phyloP scores from a whole-genome alignment of 2,797 vertebrate species.

The Hozukius guyotensis region DNA sequence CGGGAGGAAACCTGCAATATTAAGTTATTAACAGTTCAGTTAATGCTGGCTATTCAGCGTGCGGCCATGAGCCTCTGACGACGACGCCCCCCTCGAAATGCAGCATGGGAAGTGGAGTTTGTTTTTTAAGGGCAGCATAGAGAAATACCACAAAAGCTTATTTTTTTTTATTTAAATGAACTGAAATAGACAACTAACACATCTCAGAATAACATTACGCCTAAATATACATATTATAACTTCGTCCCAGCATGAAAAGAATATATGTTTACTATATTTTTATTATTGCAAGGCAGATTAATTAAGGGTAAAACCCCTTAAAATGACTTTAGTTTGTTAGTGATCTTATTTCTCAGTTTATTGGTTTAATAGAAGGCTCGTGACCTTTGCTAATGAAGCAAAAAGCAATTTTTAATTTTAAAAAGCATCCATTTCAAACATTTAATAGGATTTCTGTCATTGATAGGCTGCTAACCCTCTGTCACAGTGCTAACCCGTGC shows the following conservation, averaged over 20 bases:
- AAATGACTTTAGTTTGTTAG: neutral
- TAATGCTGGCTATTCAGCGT: slow-evolving; percentile 40
- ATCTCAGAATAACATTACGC: neutral
- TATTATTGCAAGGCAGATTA: neutral
- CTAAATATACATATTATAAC: neutral
- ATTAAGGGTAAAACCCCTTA: neutral
- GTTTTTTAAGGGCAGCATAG: neutral
- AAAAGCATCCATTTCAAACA: too few relatives aligned
- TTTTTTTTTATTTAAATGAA: neutral
- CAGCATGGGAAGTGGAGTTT: slow-evolving; percentile 57
- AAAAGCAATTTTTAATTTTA: neutral
- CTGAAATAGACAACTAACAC: neutral
- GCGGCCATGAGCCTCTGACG: neutral
- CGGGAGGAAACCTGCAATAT: neutral
- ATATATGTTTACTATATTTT: neutral
- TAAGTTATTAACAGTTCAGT: slow-evolving; percentile 37
- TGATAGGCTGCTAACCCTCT: neutral
- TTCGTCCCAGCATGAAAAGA: neutral
- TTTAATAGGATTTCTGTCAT: neutral
- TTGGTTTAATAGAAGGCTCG: neutral
- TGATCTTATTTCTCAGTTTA: neutral
- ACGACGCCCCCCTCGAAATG: slow-evolving; percentile 63
- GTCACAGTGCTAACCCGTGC: neutral
- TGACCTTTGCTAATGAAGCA: neutral
- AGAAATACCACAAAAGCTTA: neutral